These are phyloP conservation scores for Monopterus albus DNA, from an alignment of 2,113 vertebrate species.

Conservation along the genomic window DNA sequence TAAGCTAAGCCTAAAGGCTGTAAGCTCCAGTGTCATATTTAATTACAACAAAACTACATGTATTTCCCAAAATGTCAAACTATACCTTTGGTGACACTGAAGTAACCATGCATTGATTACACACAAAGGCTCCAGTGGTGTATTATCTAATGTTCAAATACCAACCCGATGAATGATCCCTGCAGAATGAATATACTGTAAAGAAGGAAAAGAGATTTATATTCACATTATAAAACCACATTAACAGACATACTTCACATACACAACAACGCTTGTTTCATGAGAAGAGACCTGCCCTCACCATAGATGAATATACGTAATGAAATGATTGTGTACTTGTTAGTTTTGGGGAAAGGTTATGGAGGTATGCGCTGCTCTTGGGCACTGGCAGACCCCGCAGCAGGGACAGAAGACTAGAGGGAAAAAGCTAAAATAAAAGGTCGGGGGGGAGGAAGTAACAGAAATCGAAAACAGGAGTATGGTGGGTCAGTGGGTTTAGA, in stretches of 20 bases:
- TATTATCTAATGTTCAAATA: slow-evolving; percentile 4
- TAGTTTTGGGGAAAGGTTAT: too few species aligned
- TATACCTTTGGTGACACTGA: not conserved
- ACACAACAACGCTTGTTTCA: not conserved
- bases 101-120: not conserved
- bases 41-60: not conserved
- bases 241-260: not conserved
- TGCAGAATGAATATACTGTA: slow-evolving; percentile 85
- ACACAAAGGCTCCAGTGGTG: not conserved
- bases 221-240: not conserved
- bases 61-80: slow-evolving; percentile 1
- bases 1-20: too few species aligned
- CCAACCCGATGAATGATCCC: slow-evolving; percentile 85
- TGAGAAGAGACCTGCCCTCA: too few species aligned
- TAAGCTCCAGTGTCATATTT: not conserved
- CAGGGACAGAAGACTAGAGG: too few species aligned
- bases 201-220: slow-evolving; percentile 23
- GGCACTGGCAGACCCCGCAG: too few species aligned
- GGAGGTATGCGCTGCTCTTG: too few species aligned
- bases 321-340: too few species aligned
- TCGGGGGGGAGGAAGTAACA: too few species aligned
- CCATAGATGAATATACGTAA: too few species aligned
- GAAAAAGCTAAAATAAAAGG: too few species aligned
- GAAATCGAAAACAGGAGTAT: too few species aligned
- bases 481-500: too few species aligned